Base-by-base conservation (phyloP, 2,113 vertebrate genomes). In the Coryphaenoides rupestris region DNA sequence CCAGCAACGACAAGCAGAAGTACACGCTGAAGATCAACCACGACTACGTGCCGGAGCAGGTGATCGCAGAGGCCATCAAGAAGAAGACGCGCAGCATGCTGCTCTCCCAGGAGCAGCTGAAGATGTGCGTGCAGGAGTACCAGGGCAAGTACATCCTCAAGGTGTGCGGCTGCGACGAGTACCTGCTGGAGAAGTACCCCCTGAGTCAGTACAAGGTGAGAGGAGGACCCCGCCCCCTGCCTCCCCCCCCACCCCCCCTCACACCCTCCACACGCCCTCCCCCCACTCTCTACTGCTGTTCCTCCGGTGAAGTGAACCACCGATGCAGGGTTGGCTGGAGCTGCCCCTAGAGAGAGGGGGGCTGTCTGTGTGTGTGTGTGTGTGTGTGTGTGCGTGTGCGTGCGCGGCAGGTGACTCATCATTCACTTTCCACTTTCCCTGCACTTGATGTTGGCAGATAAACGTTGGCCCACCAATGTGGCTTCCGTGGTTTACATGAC, bases 71-170 rank as follows among this genome's bases (percentile, higher is more conserved):
- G 89, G 96, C 97, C 78, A 99, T 99, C 81, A 91, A 96, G 62
- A 99, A 99, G 77, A 99, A 99, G 88, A 99, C 95, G 0, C 89
- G 96, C 55, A 98, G 96, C 78, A 99, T 99, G 97, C 87, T 98
- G 85, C 87, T 99, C n/a, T 98, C 97, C 6, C 90, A 92, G 19
- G 96, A 99, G 80, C 97, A 99, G 88, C 85, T 99, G 54, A 98
- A 98, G 87, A 95, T 99, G 88, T 99, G 97, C 15, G 96, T 99
- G 69, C 92, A 98, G 86, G 97, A 99, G 73, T 99, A 99, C 84
- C 97, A 99, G 90, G 95, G 96, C 75, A 98, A 98, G 78, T 99
- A 99, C 72, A 98, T 99, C 83, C 93, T 99, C 76, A 99, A 99
- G 90, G 97, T 99, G 3, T 99, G 97, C 50, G 97, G 97, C 83